phyloP scores from a whole-genome alignment of 2,888 invertebrate species.

The Bellardia bayeri region DNA sequence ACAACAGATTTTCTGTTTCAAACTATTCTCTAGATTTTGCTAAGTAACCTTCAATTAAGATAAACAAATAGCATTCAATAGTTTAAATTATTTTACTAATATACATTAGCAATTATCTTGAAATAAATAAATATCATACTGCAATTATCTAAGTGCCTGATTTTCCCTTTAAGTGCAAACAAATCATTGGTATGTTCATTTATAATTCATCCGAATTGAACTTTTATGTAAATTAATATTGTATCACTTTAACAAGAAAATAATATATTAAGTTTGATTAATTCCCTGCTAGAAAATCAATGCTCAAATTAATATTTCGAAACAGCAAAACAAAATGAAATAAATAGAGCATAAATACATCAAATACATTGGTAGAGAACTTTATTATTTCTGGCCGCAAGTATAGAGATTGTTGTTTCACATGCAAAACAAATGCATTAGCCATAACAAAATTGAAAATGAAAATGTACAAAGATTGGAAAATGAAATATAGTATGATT shows the following conservation, averaged over 20 bases:
- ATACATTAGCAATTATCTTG: neutral
- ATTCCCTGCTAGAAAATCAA: neutral
- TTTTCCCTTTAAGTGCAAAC: too few species aligned
- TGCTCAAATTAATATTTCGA: neutral
- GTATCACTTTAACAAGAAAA: neutral
- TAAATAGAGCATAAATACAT: conserved; percentile 31
- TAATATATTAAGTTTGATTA: neutral
- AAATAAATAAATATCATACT: neutral
- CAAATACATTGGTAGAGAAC: neutral
- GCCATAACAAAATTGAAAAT: neutral
- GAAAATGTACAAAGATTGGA: neutral
- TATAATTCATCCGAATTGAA: neutral
- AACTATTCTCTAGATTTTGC: too few species aligned
- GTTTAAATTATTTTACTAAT: too few species aligned
- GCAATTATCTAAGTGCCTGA: too few species aligned
- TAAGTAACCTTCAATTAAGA: too few species aligned
- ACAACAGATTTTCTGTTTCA: too few species aligned
- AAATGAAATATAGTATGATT: neutral
- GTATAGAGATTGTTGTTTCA: neutral
- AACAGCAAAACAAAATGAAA: neutral
- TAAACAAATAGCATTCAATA: too few species aligned
- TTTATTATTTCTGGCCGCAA: neutral
- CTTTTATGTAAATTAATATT: conserved; percentile 5
- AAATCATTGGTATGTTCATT: neutral
- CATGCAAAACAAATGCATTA: neutral